Conservation (phyloP, 2,797 vertebrate genomes). For the Falco cherrug region DNA sequence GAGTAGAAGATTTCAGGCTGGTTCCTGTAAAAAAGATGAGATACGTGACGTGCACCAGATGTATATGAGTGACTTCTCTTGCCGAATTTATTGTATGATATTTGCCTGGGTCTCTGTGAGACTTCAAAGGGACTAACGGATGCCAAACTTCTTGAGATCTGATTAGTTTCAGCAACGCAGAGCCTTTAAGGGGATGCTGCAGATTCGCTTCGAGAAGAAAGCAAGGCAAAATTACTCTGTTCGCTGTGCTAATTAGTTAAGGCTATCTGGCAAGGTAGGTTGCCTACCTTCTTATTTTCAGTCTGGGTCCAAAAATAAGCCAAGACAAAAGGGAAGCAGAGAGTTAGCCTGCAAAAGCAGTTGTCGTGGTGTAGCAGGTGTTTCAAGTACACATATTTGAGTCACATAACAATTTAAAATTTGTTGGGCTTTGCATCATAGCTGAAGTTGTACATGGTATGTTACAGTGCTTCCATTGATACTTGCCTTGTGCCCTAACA, state of each 20-base stretch:
- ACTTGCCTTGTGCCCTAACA: background rate
- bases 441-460: background rate
- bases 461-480: background rate
- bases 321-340: background rate
- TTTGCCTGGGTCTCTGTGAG: constrained; percentile 21
- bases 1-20: background rate
- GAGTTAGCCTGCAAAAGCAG: constrained; percentile 16
- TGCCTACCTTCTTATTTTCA: constrained; percentile 20
- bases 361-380: constrained; percentile 33
- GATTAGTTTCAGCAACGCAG: constrained; percentile 17
- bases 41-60: background rate
- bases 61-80: background rate
- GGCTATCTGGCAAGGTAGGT: background rate
- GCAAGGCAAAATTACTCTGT: background rate
- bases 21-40: background rate
- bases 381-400: background rate
- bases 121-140: constrained; percentile 27
- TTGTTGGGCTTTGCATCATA: background rate
- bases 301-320: background rate
- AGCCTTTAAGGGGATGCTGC: background rate
- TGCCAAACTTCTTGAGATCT: constrained; percentile 17
- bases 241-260: constrained; percentile 25
- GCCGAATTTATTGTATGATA: background rate
- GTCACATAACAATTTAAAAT: background rate
- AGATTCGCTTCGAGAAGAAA: background rate